Conservation (phyloP, 2,113 vertebrate species). For the Dipodomys spectabilis region DNA sequence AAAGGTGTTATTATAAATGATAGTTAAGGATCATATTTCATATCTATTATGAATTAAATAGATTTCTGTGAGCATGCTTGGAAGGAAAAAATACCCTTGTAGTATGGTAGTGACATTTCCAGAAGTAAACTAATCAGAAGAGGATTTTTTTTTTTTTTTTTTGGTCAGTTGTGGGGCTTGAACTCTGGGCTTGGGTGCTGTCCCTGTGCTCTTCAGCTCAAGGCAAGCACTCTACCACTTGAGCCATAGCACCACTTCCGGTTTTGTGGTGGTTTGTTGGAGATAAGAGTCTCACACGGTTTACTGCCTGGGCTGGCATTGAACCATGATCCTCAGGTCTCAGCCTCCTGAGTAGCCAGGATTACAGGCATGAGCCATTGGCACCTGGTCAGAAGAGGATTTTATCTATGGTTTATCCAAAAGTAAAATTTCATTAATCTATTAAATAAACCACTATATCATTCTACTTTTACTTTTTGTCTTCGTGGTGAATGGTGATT, state of each 20-base stretch:
- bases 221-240: too few relatives aligned
- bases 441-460: not conserved
- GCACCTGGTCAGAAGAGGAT: not conserved
- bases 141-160: not conserved
- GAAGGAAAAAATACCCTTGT: not conserved
- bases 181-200: too few relatives aligned
- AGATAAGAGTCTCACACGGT: too few relatives aligned
- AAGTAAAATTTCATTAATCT: constrained; percentile 37
- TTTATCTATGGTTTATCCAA: not conserved
- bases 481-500: constrained; percentile 25
- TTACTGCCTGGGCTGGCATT: too few relatives aligned
- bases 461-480: not conserved
- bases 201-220: too few relatives aligned
- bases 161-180: too few relatives aligned
- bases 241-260: too few relatives aligned
- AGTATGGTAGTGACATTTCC: not conserved
- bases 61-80: not conserved
- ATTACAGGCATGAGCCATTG: too few relatives aligned
- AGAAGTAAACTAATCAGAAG: constrained; percentile 22
- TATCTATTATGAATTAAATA: constrained; percentile 19
- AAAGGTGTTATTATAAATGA: constrained; percentile 31
- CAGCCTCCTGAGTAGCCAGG: too few relatives aligned
- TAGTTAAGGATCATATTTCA: not conserved
- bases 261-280: too few relatives aligned
- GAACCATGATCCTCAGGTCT: too few relatives aligned